Conservation (phyloP, 1,140 invertebrate genomes). For the Asobara japonica region DNA sequence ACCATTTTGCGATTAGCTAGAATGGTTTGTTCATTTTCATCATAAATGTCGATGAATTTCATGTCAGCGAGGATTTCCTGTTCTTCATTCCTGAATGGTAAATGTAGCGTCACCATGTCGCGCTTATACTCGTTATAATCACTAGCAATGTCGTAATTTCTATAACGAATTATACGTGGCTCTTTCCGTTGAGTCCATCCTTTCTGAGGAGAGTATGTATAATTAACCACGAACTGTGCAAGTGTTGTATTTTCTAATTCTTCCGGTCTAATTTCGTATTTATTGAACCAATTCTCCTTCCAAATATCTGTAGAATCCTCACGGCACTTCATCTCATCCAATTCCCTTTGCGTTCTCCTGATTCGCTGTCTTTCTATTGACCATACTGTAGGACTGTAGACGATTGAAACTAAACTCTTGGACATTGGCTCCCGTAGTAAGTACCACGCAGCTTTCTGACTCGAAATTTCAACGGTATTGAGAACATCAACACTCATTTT, state of each 20-base stretch:
- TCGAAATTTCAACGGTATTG: conserved; percentile 22
- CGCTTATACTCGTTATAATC: no score
- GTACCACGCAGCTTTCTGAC: conserved; percentile 55
- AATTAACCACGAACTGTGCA: conserved; percentile 48
- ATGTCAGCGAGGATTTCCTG: conserved; percentile 45
- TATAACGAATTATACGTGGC: conserved; percentile 50
- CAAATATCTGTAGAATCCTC: conserved; percentile 38
- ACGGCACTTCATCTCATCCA: conserved; percentile 29
- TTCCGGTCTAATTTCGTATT: conserved; percentile 45
- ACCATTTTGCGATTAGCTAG: conserved; percentile 18
- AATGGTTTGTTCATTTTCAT: conserved; percentile 27
- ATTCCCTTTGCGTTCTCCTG: conserved; percentile 19
- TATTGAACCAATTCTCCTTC: conserved; percentile 51
- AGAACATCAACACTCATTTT: no score
- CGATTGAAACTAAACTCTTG: no score
- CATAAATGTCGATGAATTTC: conserved; percentile 44
- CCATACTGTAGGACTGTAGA: no score
- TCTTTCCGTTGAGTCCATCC: conserved; percentile 27
- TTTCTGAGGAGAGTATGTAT: conserved; percentile 43
- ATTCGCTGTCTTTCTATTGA: conserved; percentile 28
- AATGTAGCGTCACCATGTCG: conserved; percentile 52
- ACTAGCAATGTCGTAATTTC: no score
- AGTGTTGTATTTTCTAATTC: conserved; percentile 40
- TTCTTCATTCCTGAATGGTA: conserved; percentile 53
- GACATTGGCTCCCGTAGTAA: conserved; percentile 26